Evolutionary conservation across 2,888 invertebrate genomes (phyloP).

Genomic region (Piscicola geometra): DNA sequence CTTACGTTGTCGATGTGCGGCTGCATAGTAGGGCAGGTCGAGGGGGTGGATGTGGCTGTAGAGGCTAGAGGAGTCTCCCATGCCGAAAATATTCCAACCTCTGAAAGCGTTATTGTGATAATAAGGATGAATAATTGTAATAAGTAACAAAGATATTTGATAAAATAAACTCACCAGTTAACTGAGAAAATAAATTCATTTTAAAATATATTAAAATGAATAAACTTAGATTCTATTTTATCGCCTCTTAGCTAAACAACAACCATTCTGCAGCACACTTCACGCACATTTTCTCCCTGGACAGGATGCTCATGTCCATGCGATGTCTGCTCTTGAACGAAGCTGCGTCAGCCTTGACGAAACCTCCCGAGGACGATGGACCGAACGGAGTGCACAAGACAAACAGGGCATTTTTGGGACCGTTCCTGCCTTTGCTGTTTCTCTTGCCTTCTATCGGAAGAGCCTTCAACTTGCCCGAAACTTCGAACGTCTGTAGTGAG

Average conservation of each 20-base stretch:
- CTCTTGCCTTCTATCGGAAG: background rate
- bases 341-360: background rate
- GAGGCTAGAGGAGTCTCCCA: background rate
- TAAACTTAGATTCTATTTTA: too few species aligned
- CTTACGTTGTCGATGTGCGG: conserved; percentile 17
- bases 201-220: too few species aligned
- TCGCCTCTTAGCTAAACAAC: too few species aligned
- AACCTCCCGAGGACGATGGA: background rate
- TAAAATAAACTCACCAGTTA: too few species aligned
- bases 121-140: too few species aligned
- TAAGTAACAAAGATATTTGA: too few species aligned
- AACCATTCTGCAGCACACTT: too few species aligned
- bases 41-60: conserved; percentile 22
- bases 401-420: conserved; percentile 1
- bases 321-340: conserved; percentile 19
- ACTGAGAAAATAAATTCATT: too few species aligned
- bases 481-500: conserved; percentile 23
- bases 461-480: conserved; percentile 20
- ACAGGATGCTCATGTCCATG: conserved; percentile 23
- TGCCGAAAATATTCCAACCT: too few species aligned
- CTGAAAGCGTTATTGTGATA: too few species aligned
- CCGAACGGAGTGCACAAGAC: conserved; percentile 23
- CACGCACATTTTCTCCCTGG: background rate
- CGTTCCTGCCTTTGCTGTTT: background rate
- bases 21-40: conserved; percentile 17